Percentiles rank a stretch among this genome's conserved stretches.
Conservation (phyloP, 2,888 invertebrate genomes). For the Mythimna ferrago region DNA sequence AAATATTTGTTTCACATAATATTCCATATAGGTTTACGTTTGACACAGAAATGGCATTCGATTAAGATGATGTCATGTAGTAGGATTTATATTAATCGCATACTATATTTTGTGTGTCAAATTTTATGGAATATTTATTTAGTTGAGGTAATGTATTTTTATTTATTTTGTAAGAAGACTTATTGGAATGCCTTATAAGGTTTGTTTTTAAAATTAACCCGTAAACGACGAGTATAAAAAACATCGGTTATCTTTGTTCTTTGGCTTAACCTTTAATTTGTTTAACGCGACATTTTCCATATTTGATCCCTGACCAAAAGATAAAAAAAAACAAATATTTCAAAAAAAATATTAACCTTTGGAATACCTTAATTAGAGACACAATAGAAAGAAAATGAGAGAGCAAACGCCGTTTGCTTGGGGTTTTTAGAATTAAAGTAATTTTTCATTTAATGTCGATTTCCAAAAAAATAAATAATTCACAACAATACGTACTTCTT, state of each 20-base stretch:
- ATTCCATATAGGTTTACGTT: conserved; percentile 10
- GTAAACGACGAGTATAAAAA: not conserved
- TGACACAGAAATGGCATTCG: conserved; percentile 46
- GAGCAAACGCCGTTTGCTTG: too few relatives aligned
- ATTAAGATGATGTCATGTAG: conserved; percentile 32
- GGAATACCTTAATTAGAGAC: too few relatives aligned
- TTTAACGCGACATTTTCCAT: conserved; percentile 1
- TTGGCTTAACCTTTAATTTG: conserved; percentile 2
- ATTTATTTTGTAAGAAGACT: conserved; percentile 27
- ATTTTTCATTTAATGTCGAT: not conserved
- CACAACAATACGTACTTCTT: not conserved
- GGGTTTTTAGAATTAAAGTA: not conserved
- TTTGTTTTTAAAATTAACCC: not conserved
- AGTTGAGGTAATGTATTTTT: conserved; percentile 28
- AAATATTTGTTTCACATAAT: conserved; percentile 36
- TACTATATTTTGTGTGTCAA: conserved; percentile 46
- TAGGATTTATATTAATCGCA: conserved; percentile 49
- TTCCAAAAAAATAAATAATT: not conserved
- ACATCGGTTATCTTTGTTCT: conserved; percentile 8
- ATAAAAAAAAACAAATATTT: too few relatives aligned
- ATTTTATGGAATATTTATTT: conserved; percentile 35
- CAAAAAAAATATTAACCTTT: not conserved
- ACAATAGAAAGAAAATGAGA: too few relatives aligned
- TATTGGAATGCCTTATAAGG: conserved; percentile 26
- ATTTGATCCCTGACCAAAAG: not conserved